These are phyloP conservation scores for Tribolium madens DNA, from an alignment of 1,140 invertebrate genomes.

Conservation along the genomic window DNA sequence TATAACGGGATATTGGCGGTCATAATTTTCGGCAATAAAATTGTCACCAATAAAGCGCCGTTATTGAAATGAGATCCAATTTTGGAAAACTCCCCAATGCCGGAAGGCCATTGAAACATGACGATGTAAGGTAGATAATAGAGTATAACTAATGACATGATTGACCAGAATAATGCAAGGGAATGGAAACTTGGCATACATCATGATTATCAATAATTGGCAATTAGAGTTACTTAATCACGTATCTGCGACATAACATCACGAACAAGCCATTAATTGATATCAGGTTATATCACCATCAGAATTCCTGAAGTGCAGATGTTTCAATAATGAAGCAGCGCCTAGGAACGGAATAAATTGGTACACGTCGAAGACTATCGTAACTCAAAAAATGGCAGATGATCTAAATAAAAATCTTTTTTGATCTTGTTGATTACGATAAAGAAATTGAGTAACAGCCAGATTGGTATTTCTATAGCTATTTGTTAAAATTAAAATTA, in stretches of 20 bases:
- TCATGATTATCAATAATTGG: constrained; percentile 42
- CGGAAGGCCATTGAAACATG: not conserved
- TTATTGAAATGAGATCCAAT: not conserved
- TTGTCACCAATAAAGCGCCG: no score
- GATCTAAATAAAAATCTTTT: no score
- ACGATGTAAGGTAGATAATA: not conserved
- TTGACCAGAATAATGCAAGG: constrained; percentile 34
- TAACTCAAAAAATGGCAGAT: no score
- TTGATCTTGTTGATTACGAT: no score
- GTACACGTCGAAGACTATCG: no score
- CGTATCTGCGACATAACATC: constrained; percentile 30
- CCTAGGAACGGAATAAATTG: not conserved
- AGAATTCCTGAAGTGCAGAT: not conserved
- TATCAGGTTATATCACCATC: constrained; percentile 9
- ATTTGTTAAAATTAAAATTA: no score
- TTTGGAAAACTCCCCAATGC: not conserved
- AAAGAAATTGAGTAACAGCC: no score
- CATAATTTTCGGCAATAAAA: not conserved
- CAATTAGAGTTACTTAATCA: constrained; percentile 43
- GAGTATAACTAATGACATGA: constrained; percentile 14
- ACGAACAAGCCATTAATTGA: constrained; percentile 37
- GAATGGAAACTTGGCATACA: constrained; percentile 33
- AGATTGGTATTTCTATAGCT: no score
- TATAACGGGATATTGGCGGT: not conserved
- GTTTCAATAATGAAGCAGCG: constrained; percentile 10